phyloP scores from a whole-genome alignment of 2,113 vertebrate genomes.

The Scartelaos histophorus region DNA sequence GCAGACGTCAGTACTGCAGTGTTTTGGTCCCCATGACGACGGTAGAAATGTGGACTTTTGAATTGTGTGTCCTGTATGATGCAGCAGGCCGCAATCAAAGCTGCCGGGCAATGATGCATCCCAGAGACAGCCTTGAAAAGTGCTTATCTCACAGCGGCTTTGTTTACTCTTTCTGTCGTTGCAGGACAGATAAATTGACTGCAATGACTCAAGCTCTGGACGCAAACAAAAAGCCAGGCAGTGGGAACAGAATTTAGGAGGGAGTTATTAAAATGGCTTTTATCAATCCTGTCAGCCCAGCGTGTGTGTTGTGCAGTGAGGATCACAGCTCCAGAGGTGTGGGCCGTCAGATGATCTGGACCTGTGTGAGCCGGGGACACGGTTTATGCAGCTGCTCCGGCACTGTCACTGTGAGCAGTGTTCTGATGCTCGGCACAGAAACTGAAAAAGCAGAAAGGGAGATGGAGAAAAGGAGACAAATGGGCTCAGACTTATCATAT shows the following conservation, averaged over 20 bases:
- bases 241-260: conserved; percentile 36
- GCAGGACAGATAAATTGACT: conserved; percentile 52
- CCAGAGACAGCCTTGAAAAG: conserved; percentile 42
- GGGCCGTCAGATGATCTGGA: conserved; percentile 61
- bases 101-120: conserved; percentile 31
- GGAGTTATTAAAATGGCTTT: conserved; percentile 65
- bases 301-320: conserved; percentile 63
- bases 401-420: conserved; percentile 59
- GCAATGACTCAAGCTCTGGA: conserved; percentile 31
- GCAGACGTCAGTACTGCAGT: not conserved
- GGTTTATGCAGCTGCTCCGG: conserved; percentile 49
- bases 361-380: conserved; percentile 40
- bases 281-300: conserved; percentile 74
- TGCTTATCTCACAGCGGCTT: conserved; percentile 47
- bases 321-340: conserved; percentile 52
- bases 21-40: conserved; percentile 24
- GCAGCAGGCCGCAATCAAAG: conserved; percentile 31
- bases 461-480: conserved; percentile 31
- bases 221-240: conserved; percentile 10
- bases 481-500: conserved; percentile 31
- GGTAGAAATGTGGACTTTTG: conserved; percentile 11
- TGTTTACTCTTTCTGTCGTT: conserved; percentile 53
- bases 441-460: conserved; percentile 35
- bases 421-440: conserved; percentile 40
- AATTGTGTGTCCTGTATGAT: conserved; percentile 24